Percentiles rank a stretch among this genome's conserved stretches.
phyloP scores from a whole-genome alignment of 2,797 vertebrate species.

The Propithecus perrieri region DNA sequence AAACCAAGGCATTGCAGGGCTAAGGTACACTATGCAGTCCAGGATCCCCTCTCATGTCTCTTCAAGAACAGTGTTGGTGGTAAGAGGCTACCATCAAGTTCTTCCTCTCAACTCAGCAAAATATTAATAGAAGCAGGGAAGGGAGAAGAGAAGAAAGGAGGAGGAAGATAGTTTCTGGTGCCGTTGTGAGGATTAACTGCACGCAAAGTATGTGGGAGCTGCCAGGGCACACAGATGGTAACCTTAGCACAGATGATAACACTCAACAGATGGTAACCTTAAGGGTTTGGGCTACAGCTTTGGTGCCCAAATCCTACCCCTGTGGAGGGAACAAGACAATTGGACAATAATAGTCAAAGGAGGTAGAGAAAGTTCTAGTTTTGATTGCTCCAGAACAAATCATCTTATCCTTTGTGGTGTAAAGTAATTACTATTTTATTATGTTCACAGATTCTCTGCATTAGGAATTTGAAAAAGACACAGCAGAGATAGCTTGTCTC shows the following conservation, averaged over 20 bases:
- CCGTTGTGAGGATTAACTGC: not conserved
- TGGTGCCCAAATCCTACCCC: not conserved
- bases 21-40: not conserved
- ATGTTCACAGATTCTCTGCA: not conserved
- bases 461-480: not conserved
- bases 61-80: not conserved
- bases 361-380: not conserved
- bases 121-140: not conserved
- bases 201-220: not conserved
- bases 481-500: not conserved
- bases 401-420: not conserved
- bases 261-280: not conserved
- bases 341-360: not conserved
- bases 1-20: not conserved
- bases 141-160: not conserved
- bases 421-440: not conserved
- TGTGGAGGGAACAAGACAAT: not conserved
- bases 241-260: not conserved
- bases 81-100: not conserved
- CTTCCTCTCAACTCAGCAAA: not conserved
- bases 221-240: not conserved
- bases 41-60: not conserved
- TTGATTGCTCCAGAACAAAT: not conserved
- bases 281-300: not conserved
- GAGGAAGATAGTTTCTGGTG: not conserved